These are phyloP conservation scores for Sisor rabdophorus DNA, from an alignment of 2,113 vertebrate species.

Conservation along the genomic window DNA sequence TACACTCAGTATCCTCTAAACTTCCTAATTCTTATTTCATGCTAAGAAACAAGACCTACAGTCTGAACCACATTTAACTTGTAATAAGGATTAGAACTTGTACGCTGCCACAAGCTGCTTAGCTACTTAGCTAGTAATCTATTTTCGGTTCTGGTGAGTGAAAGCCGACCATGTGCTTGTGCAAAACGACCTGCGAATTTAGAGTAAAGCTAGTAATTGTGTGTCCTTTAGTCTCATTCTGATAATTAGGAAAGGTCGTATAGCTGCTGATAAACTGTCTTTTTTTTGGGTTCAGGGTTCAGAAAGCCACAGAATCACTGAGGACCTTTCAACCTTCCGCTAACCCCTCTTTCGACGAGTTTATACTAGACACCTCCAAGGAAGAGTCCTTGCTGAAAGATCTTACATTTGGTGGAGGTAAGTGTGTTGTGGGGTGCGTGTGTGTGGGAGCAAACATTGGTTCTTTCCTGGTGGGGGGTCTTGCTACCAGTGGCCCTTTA, in stretches of 20 bases:
- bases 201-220: slow-evolving; percentile 14
- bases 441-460: neutral
- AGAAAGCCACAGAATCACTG: slow-evolving; percentile 90
- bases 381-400: slow-evolving; percentile 83
- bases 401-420: slow-evolving; percentile 85
- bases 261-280: no score
- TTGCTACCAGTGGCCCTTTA: slow-evolving; percentile 31
- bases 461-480: neutral
- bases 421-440: slow-evolving; percentile 28
- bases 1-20: slow-evolving; percentile 52
- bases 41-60: neutral
- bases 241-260: slow-evolving; percentile 51
- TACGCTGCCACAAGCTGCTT: slow-evolving; percentile 7
- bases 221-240: slow-evolving; percentile 45
- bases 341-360: slow-evolving; percentile 86
- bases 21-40: neutral
- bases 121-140: slow-evolving; percentile 24
- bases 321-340: slow-evolving; percentile 86
- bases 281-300: slow-evolving; percentile 73
- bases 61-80: neutral
- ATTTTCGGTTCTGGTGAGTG: neutral
- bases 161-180: slow-evolving; percentile 40
- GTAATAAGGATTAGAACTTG: slow-evolving; percentile 12
- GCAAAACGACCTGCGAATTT: slow-evolving; percentile 41
- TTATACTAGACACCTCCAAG: slow-evolving; percentile 78